phyloP scores from a whole-genome alignment of 2,888 invertebrate species.

The Caenorhabditis panamensis region DNA sequence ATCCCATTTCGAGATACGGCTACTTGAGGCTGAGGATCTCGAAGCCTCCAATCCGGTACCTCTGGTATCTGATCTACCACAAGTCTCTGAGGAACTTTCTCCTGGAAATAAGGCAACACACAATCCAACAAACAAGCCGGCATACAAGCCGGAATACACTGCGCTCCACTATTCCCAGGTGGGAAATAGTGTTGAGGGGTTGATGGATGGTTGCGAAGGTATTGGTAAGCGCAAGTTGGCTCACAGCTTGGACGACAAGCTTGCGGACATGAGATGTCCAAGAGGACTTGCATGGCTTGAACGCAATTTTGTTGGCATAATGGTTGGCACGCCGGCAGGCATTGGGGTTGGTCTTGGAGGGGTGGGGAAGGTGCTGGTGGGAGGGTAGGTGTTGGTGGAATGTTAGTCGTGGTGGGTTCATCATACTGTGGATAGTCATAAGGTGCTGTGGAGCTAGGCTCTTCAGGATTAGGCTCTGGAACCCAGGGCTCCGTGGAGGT shows the following conservation, averaged over 20 bases:
- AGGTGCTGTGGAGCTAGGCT: constrained; percentile 38
- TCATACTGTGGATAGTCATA: constrained; percentile 58
- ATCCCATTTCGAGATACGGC: no score
- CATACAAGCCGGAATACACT: constrained; percentile 60
- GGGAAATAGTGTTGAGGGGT: constrained; percentile 43
- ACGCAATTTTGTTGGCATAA: constrained; percentile 47
- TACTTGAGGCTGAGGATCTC: constrained; percentile 19
- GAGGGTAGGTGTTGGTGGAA: background rate
- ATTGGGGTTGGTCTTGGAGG: constrained; percentile 29
- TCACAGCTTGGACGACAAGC: constrained; percentile 55
- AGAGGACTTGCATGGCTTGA: constrained; percentile 47
- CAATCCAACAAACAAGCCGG: constrained; percentile 58
- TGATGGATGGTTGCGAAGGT: constrained; percentile 30
- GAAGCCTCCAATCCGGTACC: constrained; percentile 19
- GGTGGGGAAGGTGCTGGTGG: constrained; percentile 13
- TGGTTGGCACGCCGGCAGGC: constrained; percentile 58
- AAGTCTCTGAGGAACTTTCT: constrained; percentile 25
- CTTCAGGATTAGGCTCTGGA: no score
- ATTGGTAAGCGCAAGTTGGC: constrained; percentile 51
- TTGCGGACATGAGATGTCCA: constrained; percentile 52
- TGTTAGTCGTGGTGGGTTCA: constrained; percentile 35
- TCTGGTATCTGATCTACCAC: constrained; percentile 45
- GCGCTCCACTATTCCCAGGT: background rate
- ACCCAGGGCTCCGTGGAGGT: no score
- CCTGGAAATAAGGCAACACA: constrained; percentile 46